Conservation (phyloP, 2,888 invertebrate species). For the Notocelia uddmanniana region DNA sequence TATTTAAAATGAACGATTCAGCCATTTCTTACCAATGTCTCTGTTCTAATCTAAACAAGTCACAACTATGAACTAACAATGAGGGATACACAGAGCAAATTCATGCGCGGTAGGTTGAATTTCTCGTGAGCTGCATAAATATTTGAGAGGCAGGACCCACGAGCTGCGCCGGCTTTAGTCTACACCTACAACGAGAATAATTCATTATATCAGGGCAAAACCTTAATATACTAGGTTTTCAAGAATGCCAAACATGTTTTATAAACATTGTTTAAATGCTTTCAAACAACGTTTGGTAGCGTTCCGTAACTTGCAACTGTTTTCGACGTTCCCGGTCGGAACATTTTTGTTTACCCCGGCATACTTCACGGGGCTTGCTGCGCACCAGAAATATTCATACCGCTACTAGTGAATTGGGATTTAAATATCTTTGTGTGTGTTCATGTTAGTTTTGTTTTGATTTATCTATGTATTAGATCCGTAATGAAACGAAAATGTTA, state of each 20-base stretch:
- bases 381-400: slow-evolving; percentile 22
- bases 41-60: slow-evolving; percentile 17
- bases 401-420: not conserved
- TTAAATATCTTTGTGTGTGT: not conserved
- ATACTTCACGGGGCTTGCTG: slow-evolving; percentile 11
- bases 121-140: slow-evolving; percentile 32
- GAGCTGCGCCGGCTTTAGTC: slow-evolving; percentile 13
- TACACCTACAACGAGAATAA: slow-evolving; percentile 41
- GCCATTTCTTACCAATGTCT: not conserved
- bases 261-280: slow-evolving; percentile 35
- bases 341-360: slow-evolving; percentile 21
- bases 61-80: slow-evolving; percentile 17
- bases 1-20: too few relatives aligned
- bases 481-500: too few relatives aligned
- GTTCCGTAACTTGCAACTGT: slow-evolving; percentile 20
- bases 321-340: slow-evolving; percentile 17
- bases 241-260: slow-evolving; percentile 36
- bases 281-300: slow-evolving; percentile 28
- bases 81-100: slow-evolving; percentile 26
- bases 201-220: slow-evolving; percentile 34
- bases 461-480: too few relatives aligned
- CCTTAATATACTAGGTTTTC: slow-evolving; percentile 14
- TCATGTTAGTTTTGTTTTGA: not conserved
- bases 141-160: slow-evolving; percentile 29
- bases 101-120: slow-evolving; percentile 30